A percentile compares a stretch with the other conserved stretches of the same genome.
phyloP scores from a whole-genome alignment of 2,888 invertebrate genomes.

The Acleris emargana region DNA sequence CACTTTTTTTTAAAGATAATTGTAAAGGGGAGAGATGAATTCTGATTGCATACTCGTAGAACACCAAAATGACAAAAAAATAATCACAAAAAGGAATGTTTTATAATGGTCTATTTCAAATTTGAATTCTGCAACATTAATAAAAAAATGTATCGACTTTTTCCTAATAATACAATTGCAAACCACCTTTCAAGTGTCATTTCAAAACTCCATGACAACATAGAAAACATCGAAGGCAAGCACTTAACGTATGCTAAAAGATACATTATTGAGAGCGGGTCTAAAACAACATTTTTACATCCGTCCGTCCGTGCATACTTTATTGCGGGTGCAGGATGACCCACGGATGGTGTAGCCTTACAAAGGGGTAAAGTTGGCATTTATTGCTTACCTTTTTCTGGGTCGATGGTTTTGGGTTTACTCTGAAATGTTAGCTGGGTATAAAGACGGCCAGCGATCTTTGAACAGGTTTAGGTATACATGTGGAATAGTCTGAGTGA shows the following conservation, averaged over 20 bases:
- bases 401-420: background rate
- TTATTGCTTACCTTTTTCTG: conserved; percentile 5
- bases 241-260: conserved; percentile 75
- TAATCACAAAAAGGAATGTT: too few relatives aligned
- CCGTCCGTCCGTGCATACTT: conserved; percentile 76
- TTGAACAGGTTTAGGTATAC: too few relatives aligned
- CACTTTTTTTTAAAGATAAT: too few relatives aligned
- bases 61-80: too few relatives aligned
- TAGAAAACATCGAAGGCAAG: conserved; percentile 49
- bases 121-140: too few relatives aligned
- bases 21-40: too few relatives aligned
- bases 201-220: background rate
- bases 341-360: conserved; percentile 60
- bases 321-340: conserved; percentile 79
- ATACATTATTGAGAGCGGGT: conserved; percentile 76
- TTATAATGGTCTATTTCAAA: too few relatives aligned
- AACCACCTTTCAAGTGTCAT: too few relatives aligned
- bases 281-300: conserved; percentile 83
- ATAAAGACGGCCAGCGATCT: background rate
- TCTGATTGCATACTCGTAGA: too few relatives aligned
- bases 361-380: conserved; percentile 41
- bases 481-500: too few relatives aligned
- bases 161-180: too few relatives aligned
- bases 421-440: background rate
- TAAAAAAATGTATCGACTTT: too few relatives aligned